These are phyloP conservation scores for Tryphoninae sp. DNA, from an alignment of 2,888 invertebrate species.

Conservation along the genomic window DNA sequence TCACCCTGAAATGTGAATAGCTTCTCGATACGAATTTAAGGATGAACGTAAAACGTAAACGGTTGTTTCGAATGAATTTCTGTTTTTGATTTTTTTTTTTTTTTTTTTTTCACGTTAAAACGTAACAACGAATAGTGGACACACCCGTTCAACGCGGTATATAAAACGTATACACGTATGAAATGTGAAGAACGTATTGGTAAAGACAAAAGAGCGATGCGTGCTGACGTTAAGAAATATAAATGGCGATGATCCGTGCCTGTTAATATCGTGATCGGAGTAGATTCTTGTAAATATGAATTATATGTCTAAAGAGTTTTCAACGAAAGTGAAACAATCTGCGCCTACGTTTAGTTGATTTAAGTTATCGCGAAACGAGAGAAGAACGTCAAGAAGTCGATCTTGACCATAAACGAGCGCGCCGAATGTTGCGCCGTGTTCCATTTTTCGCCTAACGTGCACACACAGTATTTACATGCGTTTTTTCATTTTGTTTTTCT, in stretches of 20 bases:
- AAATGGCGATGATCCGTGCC: conserved; percentile 26
- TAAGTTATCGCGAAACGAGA: background rate
- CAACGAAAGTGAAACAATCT: conserved; percentile 43
- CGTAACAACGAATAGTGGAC: conserved; percentile 56
- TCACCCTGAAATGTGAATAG: background rate
- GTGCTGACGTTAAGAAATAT: conserved; percentile 7
- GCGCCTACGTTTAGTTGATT: conserved; percentile 20
- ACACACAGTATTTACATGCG: conserved; percentile 15
- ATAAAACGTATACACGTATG: background rate
- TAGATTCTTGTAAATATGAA: conserved; percentile 45
- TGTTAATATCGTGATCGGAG: conserved; percentile 7
- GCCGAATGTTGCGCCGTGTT: background rate
- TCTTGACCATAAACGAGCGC: conserved; percentile 17
- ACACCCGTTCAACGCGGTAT: conserved; percentile 40
- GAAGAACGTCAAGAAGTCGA: background rate
- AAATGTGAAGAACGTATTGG: background rate
- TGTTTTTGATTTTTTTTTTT: background rate
- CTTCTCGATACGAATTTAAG: background rate
- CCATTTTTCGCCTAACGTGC: conserved; percentile 1
- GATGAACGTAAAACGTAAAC: background rate
- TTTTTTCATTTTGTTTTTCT: conserved; percentile 1
- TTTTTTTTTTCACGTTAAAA: conserved; percentile 26
- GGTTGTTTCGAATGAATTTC: background rate
- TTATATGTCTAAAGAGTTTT: conserved; percentile 29
- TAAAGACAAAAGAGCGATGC: background rate